Percentiles rank a stretch among this genome's conserved stretches.
Conservation (phyloP, 1,140 invertebrate genomes). For the Achatina immaculata region DNA sequence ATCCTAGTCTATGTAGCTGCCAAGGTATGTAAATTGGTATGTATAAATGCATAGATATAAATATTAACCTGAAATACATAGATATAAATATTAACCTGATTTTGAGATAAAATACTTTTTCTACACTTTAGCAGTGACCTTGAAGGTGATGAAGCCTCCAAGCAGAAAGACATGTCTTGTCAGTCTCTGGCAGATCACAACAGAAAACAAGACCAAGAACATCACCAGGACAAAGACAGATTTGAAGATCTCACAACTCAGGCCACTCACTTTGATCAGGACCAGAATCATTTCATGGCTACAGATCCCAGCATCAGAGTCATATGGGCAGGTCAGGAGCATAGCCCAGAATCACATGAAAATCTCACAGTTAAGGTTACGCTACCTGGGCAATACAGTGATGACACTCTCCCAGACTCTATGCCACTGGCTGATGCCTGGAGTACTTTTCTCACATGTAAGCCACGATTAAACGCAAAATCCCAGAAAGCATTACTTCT, state of each 20-base stretch:
- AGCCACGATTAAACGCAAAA: neutral
- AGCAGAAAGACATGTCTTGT: neutral
- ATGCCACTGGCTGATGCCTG: neutral
- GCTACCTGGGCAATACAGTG: neutral
- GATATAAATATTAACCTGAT: too few species aligned
- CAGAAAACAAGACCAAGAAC: neutral
- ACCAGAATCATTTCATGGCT: too few species aligned
- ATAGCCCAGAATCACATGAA: neutral
- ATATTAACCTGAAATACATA: too few species aligned
- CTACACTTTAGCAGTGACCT: too few species aligned
- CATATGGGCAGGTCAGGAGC: neutral
- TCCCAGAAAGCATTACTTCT: too few species aligned
- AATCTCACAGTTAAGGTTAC: neutral
- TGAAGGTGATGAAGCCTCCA: too few species aligned
- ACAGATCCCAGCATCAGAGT: too few species aligned
- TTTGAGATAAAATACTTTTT: too few species aligned
- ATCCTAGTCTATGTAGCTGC: too few species aligned
- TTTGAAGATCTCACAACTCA: neutral
- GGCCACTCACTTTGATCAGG: too few species aligned
- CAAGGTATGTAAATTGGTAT: too few species aligned
- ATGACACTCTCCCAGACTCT: neutral
- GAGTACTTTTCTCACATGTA: constrained; percentile 12
- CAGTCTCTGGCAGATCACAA: neutral
- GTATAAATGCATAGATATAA: too few species aligned
- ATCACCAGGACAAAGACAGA: neutral